A percentile compares a stretch with the other conserved stretches of the same genome.
These are phyloP conservation scores for Catharus bicknelli DNA, from an alignment of 2,113 vertebrate species.

Conservation along the genomic window DNA sequence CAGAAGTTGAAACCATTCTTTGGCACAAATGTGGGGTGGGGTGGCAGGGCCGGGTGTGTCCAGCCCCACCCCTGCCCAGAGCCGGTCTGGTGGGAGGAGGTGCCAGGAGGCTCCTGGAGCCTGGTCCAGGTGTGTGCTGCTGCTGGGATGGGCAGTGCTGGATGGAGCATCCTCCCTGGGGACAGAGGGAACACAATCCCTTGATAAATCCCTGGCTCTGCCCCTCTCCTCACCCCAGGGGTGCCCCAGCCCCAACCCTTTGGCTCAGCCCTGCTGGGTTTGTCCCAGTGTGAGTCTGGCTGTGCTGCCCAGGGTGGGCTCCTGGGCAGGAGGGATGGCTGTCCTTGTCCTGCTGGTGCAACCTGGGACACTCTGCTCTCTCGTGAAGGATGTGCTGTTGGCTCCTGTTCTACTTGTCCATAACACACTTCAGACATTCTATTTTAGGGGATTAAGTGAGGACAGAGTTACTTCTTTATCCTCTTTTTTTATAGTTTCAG, in stretches of 20 bases:
- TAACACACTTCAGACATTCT: not conserved
- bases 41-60: not conserved
- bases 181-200: rapidly evolving
- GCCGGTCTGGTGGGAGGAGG: not conserved
- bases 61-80: not conserved
- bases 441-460: not conserved
- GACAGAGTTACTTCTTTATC: not conserved
- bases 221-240: too few relatives aligned
- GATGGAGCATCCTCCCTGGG: too few relatives aligned
- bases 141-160: not conserved
- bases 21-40: rapidly evolving
- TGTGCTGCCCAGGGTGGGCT: not conserved
- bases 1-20: not conserved
- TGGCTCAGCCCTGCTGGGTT: too few relatives aligned
- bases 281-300: too few relatives aligned
- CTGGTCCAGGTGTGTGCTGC: not conserved
- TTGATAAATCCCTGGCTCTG: not conserved
- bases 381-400: not conserved
- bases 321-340: not conserved
- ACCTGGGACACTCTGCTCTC: rapidly evolving
- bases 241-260: too few relatives aligned
- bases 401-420: not conserved
- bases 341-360: not conserved
- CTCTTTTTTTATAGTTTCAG: not conserved
- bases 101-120: not conserved